Base-by-base conservation (phyloP, 2,113 vertebrate species). In the Hydropotes inermis region DNA sequence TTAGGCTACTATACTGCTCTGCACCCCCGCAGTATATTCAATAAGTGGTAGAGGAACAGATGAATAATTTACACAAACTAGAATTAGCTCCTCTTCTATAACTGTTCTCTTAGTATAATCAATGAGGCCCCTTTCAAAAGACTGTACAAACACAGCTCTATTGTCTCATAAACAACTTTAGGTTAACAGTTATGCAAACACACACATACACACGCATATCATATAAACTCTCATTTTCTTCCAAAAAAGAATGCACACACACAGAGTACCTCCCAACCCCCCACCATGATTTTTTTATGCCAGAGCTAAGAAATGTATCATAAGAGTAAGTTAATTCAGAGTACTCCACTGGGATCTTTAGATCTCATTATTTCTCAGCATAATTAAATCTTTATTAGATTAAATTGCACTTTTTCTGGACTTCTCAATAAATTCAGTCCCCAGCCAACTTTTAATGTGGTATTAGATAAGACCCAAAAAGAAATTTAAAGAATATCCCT, bases 331-430 rank as follows among this genome's bases (percentile, higher is more conserved):
- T 78, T 91, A 83, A 95, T 61, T n/a, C 78, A 74, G 76, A 94
- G 13, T 45, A 50, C 27, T 55, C 89, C 89, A 76, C 58, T 95
- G 60, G 50, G 33, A 89, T 98, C 85, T 93, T 96, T 76, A 89
- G 76, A 93, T 43, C 19, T 98, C 81, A 97, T 97, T 97, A 98
- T 95, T 97, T 95, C 94, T 87, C 50, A 81, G 47, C 57, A 92
- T 86, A 97, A 94, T 97, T 97, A 97, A 97, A 97, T 92, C 95
- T 96, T 96, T 94, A 96, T 98, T 96, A 95, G 90, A 96, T 96
- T 96, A 95, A 96, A 96, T 92, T 94, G 33, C 9, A 92, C 43
- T 67, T 97, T 96, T 96, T 88, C 78, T 92, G 43, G 57, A 89
- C n/a, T 93, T 94, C 94, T 89, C 70, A 74, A 94, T 96, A 95